phyloP scores from a whole-genome alignment of 2,797 vertebrate species.

The Pangasius mekongensis region DNA sequence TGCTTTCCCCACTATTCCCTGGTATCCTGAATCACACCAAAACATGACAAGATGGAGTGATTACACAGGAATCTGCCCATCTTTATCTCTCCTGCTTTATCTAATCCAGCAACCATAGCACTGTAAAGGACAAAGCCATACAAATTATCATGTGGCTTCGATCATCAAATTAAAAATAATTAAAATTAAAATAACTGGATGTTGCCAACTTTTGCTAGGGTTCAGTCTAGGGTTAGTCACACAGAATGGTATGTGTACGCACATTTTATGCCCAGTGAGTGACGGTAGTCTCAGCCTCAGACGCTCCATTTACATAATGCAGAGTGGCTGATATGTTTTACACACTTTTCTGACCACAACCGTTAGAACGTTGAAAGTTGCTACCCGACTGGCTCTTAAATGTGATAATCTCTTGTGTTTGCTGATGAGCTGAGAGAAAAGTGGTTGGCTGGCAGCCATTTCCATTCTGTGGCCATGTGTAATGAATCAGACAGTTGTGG shows the following conservation, averaged over 20 bases:
- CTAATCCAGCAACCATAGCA: neutral
- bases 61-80: neutral
- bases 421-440: neutral
- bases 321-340: neutral
- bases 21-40: slow-evolving; percentile 13
- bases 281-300: neutral
- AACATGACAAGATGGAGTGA: neutral
- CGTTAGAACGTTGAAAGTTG: neutral
- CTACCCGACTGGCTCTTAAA: neutral
- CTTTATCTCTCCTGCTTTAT: neutral
- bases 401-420: neutral
- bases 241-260: neutral
- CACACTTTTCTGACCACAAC: neutral
- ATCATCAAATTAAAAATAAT: too few species aligned
- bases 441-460: neutral
- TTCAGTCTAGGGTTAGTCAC: neutral
- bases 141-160: neutral
- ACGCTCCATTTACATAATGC: neutral
- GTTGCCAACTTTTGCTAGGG: neutral
- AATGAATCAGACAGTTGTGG: neutral
- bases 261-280: neutral
- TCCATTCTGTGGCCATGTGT: neutral
- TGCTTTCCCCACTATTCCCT: neutral
- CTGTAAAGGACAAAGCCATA: neutral
- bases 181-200: neutral